Evolutionary conservation across 2,888 invertebrate genomes (phyloP).

Genomic region (Synanthedon andrenaeformis): DNA sequence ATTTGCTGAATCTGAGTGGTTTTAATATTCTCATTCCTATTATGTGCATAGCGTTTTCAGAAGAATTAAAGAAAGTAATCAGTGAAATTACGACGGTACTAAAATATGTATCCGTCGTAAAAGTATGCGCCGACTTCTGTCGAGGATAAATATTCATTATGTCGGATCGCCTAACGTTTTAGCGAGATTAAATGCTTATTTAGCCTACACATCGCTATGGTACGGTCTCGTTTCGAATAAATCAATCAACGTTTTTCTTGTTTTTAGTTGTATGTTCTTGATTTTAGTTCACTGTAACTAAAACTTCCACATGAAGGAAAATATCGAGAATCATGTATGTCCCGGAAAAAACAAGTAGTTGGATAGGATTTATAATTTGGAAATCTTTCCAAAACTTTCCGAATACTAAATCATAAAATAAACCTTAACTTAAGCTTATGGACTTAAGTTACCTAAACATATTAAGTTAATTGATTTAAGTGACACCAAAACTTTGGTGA

Average conservation of each 20-base stretch:
- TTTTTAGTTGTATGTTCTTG: too few relatives aligned
- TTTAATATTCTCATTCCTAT: neutral
- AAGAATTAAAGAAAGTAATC: conserved; percentile 69
- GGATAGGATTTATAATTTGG: too few relatives aligned
- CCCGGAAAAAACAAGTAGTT: too few relatives aligned
- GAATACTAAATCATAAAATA: too few relatives aligned
- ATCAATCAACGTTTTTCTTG: conserved; percentile 39
- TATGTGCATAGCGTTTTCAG: conserved; percentile 32
- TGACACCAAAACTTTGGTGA: too few relatives aligned
- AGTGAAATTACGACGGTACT: conserved; percentile 64
- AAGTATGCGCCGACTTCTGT: conserved; percentile 63
- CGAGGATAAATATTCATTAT: conserved; percentile 68
- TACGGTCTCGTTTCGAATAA: conserved; percentile 30
- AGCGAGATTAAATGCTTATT: conserved; percentile 63
- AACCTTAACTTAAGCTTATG: too few relatives aligned
- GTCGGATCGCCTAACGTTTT: conserved; percentile 63
- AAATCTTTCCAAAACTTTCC: too few relatives aligned
- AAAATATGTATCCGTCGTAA: conserved; percentile 70
- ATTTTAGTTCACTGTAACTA: too few relatives aligned
- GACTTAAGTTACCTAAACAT: too few relatives aligned
- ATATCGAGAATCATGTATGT: too few relatives aligned
- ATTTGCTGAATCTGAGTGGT: neutral
- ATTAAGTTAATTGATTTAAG: too few relatives aligned
- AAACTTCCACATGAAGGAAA: too few relatives aligned
- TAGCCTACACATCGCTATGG: conserved; percentile 42